phyloP scores from a whole-genome alignment of 2,888 invertebrate species.

The Coleophora flavipennella region DNA sequence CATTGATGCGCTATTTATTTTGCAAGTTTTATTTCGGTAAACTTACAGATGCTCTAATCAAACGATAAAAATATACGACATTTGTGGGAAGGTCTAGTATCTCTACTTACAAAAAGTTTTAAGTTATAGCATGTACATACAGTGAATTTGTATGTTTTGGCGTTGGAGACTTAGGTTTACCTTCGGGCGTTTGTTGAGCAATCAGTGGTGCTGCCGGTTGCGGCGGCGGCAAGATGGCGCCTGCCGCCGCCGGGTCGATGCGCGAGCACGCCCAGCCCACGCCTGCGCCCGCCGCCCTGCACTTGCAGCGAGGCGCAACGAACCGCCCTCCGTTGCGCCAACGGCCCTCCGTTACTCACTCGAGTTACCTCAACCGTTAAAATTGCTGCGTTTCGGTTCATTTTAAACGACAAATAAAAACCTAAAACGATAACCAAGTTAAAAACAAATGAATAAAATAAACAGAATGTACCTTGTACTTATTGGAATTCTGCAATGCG shows the following conservation, averaged over 20 bases:
- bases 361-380: too few species aligned
- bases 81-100: too few species aligned
- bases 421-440: too few species aligned
- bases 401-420: neutral
- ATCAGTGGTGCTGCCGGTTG: slow-evolving; percentile 36
- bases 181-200: slow-evolving; percentile 22
- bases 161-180: slow-evolving; percentile 8
- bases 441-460: too few species aligned
- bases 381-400: too few species aligned
- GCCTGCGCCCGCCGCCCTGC: slow-evolving; percentile 64
- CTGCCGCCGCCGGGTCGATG: slow-evolving; percentile 67
- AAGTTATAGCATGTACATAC: too few species aligned
- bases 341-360: neutral
- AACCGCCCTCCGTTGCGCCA: slow-evolving; percentile 30
- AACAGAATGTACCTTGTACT: too few species aligned
- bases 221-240: slow-evolving; percentile 61
- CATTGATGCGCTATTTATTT: too few species aligned
- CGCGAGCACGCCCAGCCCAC: slow-evolving; percentile 60
- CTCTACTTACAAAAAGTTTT: too few species aligned
- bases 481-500: too few species aligned
- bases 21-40: slow-evolving; percentile 24
- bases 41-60: too few species aligned
- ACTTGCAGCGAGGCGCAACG: slow-evolving; percentile 44
- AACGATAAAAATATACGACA: too few species aligned
- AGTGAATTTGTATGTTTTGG: neutral